Evolutionary conservation across 2,113 vertebrate genomes (phyloP).

Genomic region (Trematomus loennbergii): DNA sequence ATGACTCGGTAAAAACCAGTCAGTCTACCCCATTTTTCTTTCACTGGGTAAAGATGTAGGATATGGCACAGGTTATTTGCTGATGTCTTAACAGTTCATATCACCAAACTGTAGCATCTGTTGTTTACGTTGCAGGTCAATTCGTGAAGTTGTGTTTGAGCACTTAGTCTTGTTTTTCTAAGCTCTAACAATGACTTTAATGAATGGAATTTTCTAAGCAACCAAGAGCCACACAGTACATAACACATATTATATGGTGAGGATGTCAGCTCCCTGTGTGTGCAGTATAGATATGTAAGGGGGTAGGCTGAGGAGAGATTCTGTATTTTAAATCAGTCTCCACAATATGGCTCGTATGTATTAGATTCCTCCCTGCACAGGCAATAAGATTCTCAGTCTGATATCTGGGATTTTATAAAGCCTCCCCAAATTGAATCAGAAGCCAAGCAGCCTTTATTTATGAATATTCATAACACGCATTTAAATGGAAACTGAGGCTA

Average conservation of each 20-base stretch:
- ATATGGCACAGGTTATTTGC: slow-evolving; percentile 20
- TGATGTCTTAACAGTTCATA: slow-evolving; percentile 33
- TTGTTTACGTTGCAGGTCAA: slow-evolving; percentile 54
- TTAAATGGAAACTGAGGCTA: slow-evolving; percentile 65
- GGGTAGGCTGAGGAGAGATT: slow-evolving; percentile 32
- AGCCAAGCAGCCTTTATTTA: slow-evolving; percentile 60
- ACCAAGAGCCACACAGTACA: neutral
- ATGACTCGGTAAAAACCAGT: slow-evolving; percentile 48
- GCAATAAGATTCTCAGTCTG: slow-evolving; percentile 57
- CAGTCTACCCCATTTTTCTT: slow-evolving; percentile 1
- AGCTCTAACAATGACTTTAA: slow-evolving; percentile 2
- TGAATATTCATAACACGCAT: slow-evolving; percentile 78
- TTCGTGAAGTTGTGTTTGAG: slow-evolving; percentile 24
- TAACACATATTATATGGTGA: slow-evolving; percentile 17
- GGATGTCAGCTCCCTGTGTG: slow-evolving; percentile 21
- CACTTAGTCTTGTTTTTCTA: slow-evolving; percentile 16
- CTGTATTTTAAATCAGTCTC: slow-evolving; percentile 54
- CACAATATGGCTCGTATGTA: slow-evolving; percentile 51
- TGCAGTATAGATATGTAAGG: slow-evolving; percentile 34
- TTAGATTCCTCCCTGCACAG: slow-evolving; percentile 54
- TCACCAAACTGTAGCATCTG: slow-evolving; percentile 42
- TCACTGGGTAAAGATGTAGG: slow-evolving; percentile 1
- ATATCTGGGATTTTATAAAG: slow-evolving; percentile 66
- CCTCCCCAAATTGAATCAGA: slow-evolving; percentile 65
- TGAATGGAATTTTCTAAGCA: slow-evolving; percentile 10